These are phyloP conservation scores for Nineta flava DNA, from an alignment of 2,888 invertebrate genomes.

Conservation along the genomic window DNA sequence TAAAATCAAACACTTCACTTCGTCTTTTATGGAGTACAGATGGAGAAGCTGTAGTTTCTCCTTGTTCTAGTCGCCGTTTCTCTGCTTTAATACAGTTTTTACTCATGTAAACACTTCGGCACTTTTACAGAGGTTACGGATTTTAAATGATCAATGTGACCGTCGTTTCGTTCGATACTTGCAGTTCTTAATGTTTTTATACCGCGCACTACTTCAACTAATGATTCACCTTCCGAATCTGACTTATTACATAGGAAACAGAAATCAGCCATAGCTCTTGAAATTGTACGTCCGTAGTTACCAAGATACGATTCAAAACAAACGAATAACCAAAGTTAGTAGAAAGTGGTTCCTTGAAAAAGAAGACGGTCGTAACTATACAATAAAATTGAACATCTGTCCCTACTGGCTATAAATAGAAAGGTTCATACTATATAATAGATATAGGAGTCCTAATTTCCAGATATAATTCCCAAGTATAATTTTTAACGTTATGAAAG, in stretches of 20 bases:
- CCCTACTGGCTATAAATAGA: too few species aligned
- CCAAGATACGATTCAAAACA: not conserved
- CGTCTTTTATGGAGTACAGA: conserved; percentile 11
- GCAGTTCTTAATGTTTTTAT: not conserved
- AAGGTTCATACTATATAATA: too few species aligned
- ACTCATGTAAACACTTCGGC: not conserved
- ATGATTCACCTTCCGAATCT: not conserved
- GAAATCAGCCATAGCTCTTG: not conserved
- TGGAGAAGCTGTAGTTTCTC: conserved; percentile 9
- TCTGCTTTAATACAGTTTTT: conserved; percentile 5
- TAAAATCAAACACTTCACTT: conserved; percentile 13
- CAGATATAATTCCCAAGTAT: too few species aligned
- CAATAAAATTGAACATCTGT: too few species aligned
- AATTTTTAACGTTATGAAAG: too few species aligned
- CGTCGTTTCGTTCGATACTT: not conserved
- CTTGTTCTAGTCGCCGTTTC: not conserved
- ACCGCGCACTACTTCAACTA: not conserved
- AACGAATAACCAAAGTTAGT: not conserved
- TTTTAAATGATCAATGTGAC: not conserved
- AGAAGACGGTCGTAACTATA: too few species aligned
- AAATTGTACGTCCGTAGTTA: not conserved
- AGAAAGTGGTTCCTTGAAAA: too few species aligned
- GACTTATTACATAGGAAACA: not conserved
- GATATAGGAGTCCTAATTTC: too few species aligned
- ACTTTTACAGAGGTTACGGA: not conserved